Evolutionary conservation across 2,113 vertebrate genomes (phyloP), one percentile per base, ranked within the genome.

Genomic region (Ia io): DNA sequence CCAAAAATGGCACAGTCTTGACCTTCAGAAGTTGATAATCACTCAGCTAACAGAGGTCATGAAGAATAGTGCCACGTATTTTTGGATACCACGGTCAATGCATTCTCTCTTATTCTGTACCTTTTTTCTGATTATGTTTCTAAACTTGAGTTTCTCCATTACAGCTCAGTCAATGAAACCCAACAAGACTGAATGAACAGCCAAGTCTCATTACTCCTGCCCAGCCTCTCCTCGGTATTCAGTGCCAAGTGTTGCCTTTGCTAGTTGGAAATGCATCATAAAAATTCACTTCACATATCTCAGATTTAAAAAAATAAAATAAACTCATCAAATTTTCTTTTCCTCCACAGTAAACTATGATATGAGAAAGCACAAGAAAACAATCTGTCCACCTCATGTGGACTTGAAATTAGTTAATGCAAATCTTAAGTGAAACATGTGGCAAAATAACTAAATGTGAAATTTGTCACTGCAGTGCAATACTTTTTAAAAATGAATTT

Each of bases 401-500:
- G 63, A 79, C 63, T 70, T 78, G 49, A 88, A 93, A 82, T 63
- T 71, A 47, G 63, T 92, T 59, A 22, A 51, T 79, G 23, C 18
- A 80, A 59, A 74, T 59, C 53, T 90, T 79, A 87, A 91, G 22
- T 70, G 25, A 89, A 37, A 35, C 40, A 59, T 86, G 30, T 90
- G 53, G 73, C 51, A 82, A 84, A 86, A 92, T 4, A 42, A 35
- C 37, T 65, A 69, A 90, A 70, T 70, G 49, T 83, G 82, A 90
- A 78, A 84, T 92, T 65, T 86, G 8, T 93, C 18, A 67, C 35
- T 93, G 47, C 25, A 53, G 37, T 83, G 40, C 2, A 63, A 65
- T 69, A 35, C 16, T 84, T 95, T 44, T 32, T 40, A 32, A 91
- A 92, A 95, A 93, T 42, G 20, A 80, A 63, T 40, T 85, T 30